A percentile compares a stretch with the other conserved stretches of the same genome.
Conservation (phyloP, 2,888 invertebrate species). For the Mesorhabditis belari region DNA sequence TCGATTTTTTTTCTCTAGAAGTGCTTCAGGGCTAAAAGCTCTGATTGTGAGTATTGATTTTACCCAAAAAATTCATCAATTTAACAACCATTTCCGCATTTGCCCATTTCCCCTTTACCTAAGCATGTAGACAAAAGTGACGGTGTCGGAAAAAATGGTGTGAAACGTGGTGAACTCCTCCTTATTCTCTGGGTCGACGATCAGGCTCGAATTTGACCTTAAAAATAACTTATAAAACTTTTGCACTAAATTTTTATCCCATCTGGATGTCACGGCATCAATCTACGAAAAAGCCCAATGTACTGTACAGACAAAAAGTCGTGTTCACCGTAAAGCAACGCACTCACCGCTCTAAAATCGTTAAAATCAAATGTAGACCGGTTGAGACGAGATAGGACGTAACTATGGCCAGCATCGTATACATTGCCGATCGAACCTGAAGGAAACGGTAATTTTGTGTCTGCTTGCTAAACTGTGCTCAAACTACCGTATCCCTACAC, state of each 20-base stretch:
- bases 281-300: neutral
- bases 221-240: too few relatives aligned
- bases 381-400: slow-evolving; percentile 50
- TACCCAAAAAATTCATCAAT: neutral
- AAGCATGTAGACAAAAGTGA: neutral
- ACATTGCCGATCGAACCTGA: slow-evolving; percentile 43
- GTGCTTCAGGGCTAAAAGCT: too few relatives aligned
- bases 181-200: neutral
- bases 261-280: too few relatives aligned
- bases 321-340: neutral
- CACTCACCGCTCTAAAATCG: slow-evolving; percentile 39
- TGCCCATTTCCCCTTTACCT: neutral
- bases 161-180: neutral
- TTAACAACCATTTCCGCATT: neutral
- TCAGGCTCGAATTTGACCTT: neutral
- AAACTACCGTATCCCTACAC: too few relatives aligned
- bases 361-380: slow-evolving; percentile 44
- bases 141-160: neutral
- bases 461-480: too few relatives aligned
- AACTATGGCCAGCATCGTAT: slow-evolving; percentile 51
- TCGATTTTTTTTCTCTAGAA: too few relatives aligned
- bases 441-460: too few relatives aligned
- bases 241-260: too few relatives aligned
- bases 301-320: too few relatives aligned
- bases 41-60: too few relatives aligned